Conservation (phyloP, 2,888 invertebrate genomes). For the Amphimallon solstitiale region DNA sequence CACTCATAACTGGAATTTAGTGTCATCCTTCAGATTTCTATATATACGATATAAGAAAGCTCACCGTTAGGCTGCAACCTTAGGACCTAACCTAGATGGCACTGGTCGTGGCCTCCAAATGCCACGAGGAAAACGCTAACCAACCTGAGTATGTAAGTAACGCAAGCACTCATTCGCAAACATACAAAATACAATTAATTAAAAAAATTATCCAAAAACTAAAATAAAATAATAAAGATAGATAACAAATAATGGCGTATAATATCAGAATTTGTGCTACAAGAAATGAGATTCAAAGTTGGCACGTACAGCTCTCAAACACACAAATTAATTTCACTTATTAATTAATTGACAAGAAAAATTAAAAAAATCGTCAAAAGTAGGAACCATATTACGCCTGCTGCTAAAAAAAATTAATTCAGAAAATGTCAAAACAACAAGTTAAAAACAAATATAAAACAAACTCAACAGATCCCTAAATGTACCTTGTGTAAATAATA, state of each 20-base stretch:
- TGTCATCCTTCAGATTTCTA: constrained; percentile 51
- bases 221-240: constrained; percentile 41
- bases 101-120: constrained; percentile 52
- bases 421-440: constrained; percentile 49
- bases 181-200: constrained; percentile 4
- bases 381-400: constrained; percentile 57
- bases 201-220: constrained; percentile 24
- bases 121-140: constrained; percentile 58
- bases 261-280: constrained; percentile 48
- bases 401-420: constrained; percentile 54
- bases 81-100: constrained; percentile 62
- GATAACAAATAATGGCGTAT: constrained; percentile 44
- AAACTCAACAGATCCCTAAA: constrained; percentile 45
- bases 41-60: constrained; percentile 52
- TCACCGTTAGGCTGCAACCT: constrained; percentile 58
- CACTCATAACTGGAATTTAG: constrained; percentile 54
- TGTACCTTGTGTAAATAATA: constrained; percentile 32
- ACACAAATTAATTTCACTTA: constrained; percentile 47
- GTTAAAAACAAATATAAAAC: constrained; percentile 48
- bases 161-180: constrained; percentile 41
- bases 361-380: constrained; percentile 48
- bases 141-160: constrained; percentile 60
- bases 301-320: constrained; percentile 50
- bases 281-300: constrained; percentile 49
- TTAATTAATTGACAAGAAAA: constrained; percentile 55